Conservation (phyloP, 2,888 invertebrate species). For the Papilio gigon region DNA sequence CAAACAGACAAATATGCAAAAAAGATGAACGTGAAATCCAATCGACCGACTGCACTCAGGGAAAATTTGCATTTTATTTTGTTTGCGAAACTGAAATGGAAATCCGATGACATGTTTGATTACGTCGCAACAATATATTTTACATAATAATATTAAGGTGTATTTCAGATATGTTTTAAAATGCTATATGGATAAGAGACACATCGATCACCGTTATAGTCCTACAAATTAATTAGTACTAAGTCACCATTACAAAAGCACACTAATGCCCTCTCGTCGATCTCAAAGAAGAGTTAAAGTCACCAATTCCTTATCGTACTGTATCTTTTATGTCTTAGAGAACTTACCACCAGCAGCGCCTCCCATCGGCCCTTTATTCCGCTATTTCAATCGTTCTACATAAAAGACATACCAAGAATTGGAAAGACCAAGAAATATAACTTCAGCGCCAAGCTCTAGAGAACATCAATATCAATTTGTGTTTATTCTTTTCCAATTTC, state of each 20-base stretch:
- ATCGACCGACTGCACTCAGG: slow-evolving; percentile 20
- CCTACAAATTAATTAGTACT: too few relatives aligned
- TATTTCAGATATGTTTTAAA: background rate
- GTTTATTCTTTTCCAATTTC: slow-evolving; percentile 1
- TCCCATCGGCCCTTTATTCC: too few relatives aligned
- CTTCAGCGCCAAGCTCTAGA: background rate
- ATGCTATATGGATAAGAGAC: too few relatives aligned
- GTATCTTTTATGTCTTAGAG: too few relatives aligned
- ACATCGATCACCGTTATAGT: too few relatives aligned
- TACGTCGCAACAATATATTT: background rate
- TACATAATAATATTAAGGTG: background rate
- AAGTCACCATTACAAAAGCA: too few relatives aligned
- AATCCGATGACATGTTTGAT: slow-evolving; percentile 1
- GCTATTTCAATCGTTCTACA: too few relatives aligned
- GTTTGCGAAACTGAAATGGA: slow-evolving; percentile 27
- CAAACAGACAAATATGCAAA: slow-evolving; percentile 12
- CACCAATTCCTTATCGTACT: too few relatives aligned
- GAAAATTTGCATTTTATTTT: slow-evolving; percentile 37
- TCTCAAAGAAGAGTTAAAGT: too few relatives aligned
- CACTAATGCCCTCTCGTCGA: too few relatives aligned
- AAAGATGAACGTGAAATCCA: slow-evolving; percentile 17
- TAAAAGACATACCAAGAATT: too few relatives aligned
- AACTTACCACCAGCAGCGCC: too few relatives aligned
- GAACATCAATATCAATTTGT: slow-evolving; percentile 18
- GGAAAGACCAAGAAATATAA: slow-evolving; percentile 2